Percentiles rank a stretch among this genome's conserved stretches.
Evolutionary conservation across 2,797 vertebrate genomes (phyloP).

Genomic region (Macroramphosus scolopax): DNA sequence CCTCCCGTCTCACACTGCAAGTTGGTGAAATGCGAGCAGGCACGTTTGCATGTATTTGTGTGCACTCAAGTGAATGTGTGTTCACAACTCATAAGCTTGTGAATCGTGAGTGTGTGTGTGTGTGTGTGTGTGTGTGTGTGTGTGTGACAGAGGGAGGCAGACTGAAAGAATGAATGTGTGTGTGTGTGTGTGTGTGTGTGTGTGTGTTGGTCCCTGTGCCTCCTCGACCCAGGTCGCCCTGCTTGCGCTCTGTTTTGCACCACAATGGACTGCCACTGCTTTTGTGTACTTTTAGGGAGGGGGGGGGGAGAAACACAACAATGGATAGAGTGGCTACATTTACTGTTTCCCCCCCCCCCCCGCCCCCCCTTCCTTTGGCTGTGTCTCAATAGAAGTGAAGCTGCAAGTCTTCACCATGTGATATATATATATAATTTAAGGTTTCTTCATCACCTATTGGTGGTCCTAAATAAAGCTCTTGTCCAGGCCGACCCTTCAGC

Average conservation of each 20-base stretch:
- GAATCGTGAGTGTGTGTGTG: slow-evolving; percentile 26
- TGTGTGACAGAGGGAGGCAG: slow-evolving; percentile 15
- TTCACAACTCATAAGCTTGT: slow-evolving; percentile 3
- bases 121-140: slow-evolving; percentile 32
- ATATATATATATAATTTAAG: too few species aligned
- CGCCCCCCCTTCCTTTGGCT: slow-evolving; percentile 9
- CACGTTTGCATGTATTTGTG: too few species aligned
- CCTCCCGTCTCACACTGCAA: background rate
- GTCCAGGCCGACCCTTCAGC: too few species aligned
- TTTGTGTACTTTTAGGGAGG: slow-evolving; percentile 65
- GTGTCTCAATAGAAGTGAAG: background rate
- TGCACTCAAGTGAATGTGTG: slow-evolving; percentile 10
- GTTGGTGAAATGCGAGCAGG: background rate
- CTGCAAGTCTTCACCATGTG: too few species aligned
- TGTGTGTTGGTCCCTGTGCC: slow-evolving; percentile 8
- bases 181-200: slow-evolving; percentile 33
- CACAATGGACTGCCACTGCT: slow-evolving; percentile 67
- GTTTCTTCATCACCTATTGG: too few species aligned
- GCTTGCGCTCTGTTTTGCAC: slow-evolving; percentile 64
- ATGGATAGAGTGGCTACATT: slow-evolving; percentile 53
- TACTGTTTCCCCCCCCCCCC: slow-evolving; percentile 17
- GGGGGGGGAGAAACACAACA: slow-evolving; percentile 20
- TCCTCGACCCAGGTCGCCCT: slow-evolving; percentile 43
- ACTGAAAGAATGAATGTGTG: slow-evolving; percentile 29
- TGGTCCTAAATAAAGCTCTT: too few species aligned